Conservation (phyloP, 2,113 vertebrate species). For the Pterocles burchelli region DNA sequence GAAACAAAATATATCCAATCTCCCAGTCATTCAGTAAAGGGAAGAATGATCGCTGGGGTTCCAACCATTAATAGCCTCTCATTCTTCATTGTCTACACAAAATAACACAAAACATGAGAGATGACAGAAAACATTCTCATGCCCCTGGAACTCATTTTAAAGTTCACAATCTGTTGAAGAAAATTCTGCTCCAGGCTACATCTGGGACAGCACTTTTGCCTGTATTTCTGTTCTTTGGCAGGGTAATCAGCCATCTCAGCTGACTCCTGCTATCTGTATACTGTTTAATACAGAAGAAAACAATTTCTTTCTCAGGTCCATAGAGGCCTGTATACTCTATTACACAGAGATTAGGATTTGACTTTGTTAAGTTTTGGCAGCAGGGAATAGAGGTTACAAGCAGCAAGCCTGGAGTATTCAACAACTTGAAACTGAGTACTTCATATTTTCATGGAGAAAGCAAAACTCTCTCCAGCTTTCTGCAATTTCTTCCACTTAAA, state of each 20-base stretch:
- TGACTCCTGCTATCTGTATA: not conserved
- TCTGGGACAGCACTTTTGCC: not conserved
- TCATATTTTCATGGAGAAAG: not conserved
- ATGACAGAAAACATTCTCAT: not conserved
- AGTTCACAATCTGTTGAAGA: not conserved
- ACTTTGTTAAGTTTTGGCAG: not conserved
- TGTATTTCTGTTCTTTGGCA: not conserved
- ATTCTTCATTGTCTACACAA: not conserved
- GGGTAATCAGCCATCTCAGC: not conserved
- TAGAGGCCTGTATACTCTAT: not conserved
- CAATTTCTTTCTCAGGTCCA: not conserved
- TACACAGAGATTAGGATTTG: not conserved
- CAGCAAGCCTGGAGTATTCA: not conserved
- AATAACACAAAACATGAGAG: not conserved
- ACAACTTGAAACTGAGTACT: not conserved
- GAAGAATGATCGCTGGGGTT: not conserved
- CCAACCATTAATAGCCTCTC: not conserved
- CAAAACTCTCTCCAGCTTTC: not conserved
- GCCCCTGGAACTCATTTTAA: not conserved
- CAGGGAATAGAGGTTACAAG: not conserved
- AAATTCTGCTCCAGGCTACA: not conserved
- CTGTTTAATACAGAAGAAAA: not conserved
- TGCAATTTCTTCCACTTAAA: not conserved
- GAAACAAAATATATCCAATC: not conserved
- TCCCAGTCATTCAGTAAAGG: not conserved